A percentile compares a stretch with the other conserved stretches of the same genome.
Evolutionary conservation across 2,113 vertebrate species (phyloP).

Genomic region (Ifrita kowaldi): DNA sequence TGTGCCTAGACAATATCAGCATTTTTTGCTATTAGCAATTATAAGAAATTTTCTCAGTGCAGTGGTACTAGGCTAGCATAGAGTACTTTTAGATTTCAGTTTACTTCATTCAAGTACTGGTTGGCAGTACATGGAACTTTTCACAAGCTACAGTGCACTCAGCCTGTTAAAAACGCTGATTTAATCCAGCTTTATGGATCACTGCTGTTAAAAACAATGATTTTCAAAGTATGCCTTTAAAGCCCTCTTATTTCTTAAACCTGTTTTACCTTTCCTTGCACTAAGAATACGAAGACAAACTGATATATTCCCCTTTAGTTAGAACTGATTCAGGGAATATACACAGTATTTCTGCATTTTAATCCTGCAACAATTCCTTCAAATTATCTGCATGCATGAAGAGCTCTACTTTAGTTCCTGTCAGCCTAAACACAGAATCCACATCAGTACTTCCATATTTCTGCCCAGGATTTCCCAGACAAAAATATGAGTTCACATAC

Average conservation of each 20-base stretch:
- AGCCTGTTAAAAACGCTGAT: conserved; percentile 40
- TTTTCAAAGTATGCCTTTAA: conserved; percentile 57
- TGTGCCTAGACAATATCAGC: not conserved
- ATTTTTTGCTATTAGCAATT: conserved; percentile 2
- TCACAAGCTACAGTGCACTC: conserved; percentile 43
- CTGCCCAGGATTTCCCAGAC: conserved; percentile 20
- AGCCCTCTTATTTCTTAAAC: not conserved
- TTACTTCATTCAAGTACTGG: conserved; percentile 46
- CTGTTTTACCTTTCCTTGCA: not conserved
- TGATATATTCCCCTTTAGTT: not conserved
- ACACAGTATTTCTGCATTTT: not conserved
- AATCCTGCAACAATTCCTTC: not conserved
- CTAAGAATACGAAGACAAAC: not conserved
- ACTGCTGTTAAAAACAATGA: conserved; percentile 34
- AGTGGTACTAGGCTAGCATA: not conserved
- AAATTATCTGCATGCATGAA: not conserved
- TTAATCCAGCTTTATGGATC: conserved; percentile 56
- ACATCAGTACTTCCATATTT: not conserved
- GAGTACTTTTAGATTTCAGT: conserved; percentile 56
- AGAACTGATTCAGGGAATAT: not conserved
- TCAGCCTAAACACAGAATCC: not conserved
- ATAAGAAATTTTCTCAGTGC: conserved; percentile 32
- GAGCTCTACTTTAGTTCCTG: not conserved
- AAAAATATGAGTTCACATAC: not conserved
- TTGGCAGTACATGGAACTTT: conserved; percentile 35